Percentiles rank a stretch among this genome's conserved stretches.
Conservation (phyloP, 2,797 vertebrate species). For the Hydrocynus forskahlii region DNA sequence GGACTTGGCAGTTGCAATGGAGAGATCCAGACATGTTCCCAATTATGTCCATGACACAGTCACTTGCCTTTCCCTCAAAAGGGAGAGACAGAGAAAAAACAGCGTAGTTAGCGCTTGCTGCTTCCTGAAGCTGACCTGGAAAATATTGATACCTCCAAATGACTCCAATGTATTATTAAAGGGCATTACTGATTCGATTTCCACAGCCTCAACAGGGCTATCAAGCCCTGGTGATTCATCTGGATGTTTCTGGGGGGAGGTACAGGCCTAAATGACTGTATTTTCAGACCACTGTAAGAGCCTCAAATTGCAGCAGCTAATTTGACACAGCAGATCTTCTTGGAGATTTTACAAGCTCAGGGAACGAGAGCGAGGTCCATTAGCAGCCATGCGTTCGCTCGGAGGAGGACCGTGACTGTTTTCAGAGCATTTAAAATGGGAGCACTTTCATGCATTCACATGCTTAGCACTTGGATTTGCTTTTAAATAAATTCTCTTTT, state of each 20-base stretch:
- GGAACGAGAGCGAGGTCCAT: conserved; percentile 58
- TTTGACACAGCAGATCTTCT: conserved; percentile 61
- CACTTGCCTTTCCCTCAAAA: conserved; percentile 54
- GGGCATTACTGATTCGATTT: conserved; percentile 59
- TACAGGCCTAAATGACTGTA: conserved; percentile 57
- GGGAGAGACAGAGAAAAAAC: conserved; percentile 44
- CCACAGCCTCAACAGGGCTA: conserved; percentile 58
- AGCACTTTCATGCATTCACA: conserved; percentile 34
- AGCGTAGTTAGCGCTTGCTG: conserved; percentile 61
- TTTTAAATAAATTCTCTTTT: conserved; percentile 1
- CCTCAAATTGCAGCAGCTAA: conserved; percentile 62
- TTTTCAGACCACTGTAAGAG: conserved; percentile 60
- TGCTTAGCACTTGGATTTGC: conserved; percentile 15
- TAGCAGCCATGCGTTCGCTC: conserved; percentile 37
- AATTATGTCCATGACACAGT: conserved; percentile 55
- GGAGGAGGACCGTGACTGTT: conserved; percentile 14
- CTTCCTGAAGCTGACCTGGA: conserved; percentile 56
- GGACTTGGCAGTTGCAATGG: conserved; percentile 42
- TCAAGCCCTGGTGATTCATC: conserved; percentile 57
- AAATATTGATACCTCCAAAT: conserved; percentile 64
- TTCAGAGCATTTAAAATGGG: conserved; percentile 46
- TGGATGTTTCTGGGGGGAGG: conserved; percentile 54
- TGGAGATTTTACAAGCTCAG: conserved; percentile 59
- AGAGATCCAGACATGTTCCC: conserved; percentile 47
- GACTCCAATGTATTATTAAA: conserved; percentile 64